Conservation (phyloP, 2,113 vertebrate species). For the Aix galericulata region DNA sequence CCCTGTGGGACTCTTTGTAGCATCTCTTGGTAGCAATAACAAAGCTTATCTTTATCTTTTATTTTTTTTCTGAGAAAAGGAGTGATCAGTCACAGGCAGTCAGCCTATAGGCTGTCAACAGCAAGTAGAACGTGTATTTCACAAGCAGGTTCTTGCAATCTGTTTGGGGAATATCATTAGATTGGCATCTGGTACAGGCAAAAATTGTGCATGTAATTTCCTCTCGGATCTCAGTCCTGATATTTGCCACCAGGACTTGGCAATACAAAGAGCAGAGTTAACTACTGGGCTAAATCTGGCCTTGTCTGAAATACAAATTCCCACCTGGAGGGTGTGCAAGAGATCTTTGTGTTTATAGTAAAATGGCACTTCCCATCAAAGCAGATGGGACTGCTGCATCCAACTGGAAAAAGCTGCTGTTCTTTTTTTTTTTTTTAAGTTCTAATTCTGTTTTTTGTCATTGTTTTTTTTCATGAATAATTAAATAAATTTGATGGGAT, state of each 20-base stretch:
- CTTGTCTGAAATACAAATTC: not conserved
- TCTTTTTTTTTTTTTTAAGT: constrained; percentile 23
- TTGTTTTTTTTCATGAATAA: not conserved
- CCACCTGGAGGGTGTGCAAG: not conserved
- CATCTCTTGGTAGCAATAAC: not conserved
- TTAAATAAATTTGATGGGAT: not conserved
- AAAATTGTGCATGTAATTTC: not conserved
- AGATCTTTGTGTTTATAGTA: not conserved
- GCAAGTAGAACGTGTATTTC: not conserved
- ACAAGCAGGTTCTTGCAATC: not conserved
- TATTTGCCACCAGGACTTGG: not conserved
- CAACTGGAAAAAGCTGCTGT: not conserved
- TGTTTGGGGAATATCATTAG: constrained; percentile 11
- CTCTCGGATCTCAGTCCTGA: not conserved
- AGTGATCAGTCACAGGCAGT: not conserved
- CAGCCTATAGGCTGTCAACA: not conserved
- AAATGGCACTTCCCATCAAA: not conserved
- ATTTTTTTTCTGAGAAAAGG: not conserved
- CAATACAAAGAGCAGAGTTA: not conserved
- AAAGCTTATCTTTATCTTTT: not conserved
- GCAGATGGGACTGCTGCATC: not conserved
- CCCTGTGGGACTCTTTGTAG: not conserved
- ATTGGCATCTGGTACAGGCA: not conserved
- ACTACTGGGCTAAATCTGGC: not conserved
- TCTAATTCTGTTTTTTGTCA: not conserved